phyloP scores from a whole-genome alignment of 1,140 invertebrate species.

The Drosophila ambigua region DNA sequence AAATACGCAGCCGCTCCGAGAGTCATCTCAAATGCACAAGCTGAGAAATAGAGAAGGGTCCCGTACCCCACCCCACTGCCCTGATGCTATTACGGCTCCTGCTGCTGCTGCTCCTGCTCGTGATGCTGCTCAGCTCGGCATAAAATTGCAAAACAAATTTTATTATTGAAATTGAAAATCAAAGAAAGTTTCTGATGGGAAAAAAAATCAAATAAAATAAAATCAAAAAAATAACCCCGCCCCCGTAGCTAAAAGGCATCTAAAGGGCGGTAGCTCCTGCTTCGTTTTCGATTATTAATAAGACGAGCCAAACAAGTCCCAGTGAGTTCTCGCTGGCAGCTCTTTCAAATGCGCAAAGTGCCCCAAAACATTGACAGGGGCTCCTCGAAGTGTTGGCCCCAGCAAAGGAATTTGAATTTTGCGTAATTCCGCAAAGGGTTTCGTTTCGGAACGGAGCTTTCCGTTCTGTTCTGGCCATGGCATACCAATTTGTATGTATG shows the following conservation, averaged over 20 bases:
- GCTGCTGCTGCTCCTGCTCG: conserved; percentile 46
- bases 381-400: not conserved
- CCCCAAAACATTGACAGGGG: conserved; percentile 5
- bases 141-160: conserved; percentile 77
- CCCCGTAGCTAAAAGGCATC: conserved; percentile 11
- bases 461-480: conserved; percentile 23
- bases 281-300: conserved; percentile 44
- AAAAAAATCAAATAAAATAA: conserved; percentile 18
- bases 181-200: conserved; percentile 44
- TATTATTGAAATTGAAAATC: conserved; percentile 80
- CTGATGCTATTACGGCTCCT: conserved; percentile 47
- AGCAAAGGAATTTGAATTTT: conserved; percentile 33
- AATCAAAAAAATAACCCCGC: not conserved
- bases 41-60: conserved; percentile 4
- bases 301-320: conserved; percentile 15
- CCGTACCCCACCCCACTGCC: no score
- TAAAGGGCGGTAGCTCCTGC: conserved; percentile 25
- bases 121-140: conserved; percentile 64
- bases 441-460: not conserved
- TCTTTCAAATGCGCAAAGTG: not conserved
- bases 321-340: not conserved
- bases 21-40: conserved; percentile 42
- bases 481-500: conserved; percentile 45
- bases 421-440: conserved; percentile 16
- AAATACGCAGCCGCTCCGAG: conserved; percentile 37